phyloP scores from a whole-genome alignment of 2,797 vertebrate genomes.

The Acipenser oxyrinchus region DNA sequence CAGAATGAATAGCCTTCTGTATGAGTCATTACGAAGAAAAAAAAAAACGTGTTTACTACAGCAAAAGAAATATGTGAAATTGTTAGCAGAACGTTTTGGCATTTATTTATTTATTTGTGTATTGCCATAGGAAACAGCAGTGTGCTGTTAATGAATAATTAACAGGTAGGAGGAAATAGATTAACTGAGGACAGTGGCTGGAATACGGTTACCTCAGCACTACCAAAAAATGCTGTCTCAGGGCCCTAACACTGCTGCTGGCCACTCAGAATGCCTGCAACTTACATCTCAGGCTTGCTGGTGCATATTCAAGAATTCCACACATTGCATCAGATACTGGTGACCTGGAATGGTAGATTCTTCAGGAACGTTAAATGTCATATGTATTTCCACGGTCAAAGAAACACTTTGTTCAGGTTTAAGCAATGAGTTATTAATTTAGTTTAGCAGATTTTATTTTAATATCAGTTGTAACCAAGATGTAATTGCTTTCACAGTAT shows the following conservation, averaged over 20 bases:
- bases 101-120: background rate
- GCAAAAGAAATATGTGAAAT: too few species aligned
- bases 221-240: background rate
- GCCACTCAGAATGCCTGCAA: background rate
- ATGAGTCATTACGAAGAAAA: too few species aligned
- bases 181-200: background rate
- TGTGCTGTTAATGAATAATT: background rate
- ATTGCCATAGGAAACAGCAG: background rate
- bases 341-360: conserved; percentile 1
- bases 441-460: too few species aligned
- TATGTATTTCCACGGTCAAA: background rate
- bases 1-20: too few species aligned
- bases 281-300: background rate
- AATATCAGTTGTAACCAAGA: too few species aligned
- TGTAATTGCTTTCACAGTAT: too few species aligned
- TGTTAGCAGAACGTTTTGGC: background rate
- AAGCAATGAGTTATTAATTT: too few species aligned
- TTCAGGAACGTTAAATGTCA: background rate
- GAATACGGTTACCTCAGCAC: background rate
- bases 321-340: background rate
- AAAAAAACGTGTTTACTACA: background rate
- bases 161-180: background rate
- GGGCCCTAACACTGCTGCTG: background rate
- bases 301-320: background rate
- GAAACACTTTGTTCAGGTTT: background rate